Base-by-base conservation (phyloP, 2,888 invertebrate genomes). In the Drosophila fulvimacula region DNA sequence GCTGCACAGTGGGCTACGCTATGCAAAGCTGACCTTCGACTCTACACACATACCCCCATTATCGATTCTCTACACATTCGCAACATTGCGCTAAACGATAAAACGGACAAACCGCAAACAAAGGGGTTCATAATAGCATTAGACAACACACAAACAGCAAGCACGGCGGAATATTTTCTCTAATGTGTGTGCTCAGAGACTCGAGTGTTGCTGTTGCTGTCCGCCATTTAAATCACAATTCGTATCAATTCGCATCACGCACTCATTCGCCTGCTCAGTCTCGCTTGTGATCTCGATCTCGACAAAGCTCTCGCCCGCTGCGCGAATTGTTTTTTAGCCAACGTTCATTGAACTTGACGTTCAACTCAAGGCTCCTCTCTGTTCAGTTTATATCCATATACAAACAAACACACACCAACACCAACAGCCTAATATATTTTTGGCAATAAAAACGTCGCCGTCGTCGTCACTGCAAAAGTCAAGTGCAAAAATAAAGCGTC, bases 401-500 rank as follows among this genome's bases (percentile, higher is more conserved):
- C n/a, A 55, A 34, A 59, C 15, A 59, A 21, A 9, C 21, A 56
- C 10, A 62, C 7, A 42, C 27, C 19, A 19, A 15, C 27, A 46
- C 46, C n/a, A 2, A 48, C 27, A 30, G 1, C 58, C 24, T 44
- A 15, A 66, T 32, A 58, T 38, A 60, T 70, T 83, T 83, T 84
- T 85, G 88, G 83, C 85, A 84, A 85, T 85, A 88, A 84, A 85
- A 76, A 60, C 67, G 51, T 21, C 34, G 34, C 19, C 62, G 76
- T 73, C 76, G 69, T 27, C 65, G 69, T 77, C 68, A 76, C 58
- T 66, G 77, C 65, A 61, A 84, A 88, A 77, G 88, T 83, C 83
- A 84, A 84, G 86, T 88, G 88, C 83, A 88, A 69, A 69, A 79
- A 51, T 78, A 73, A 68, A 69, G 60, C 66, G 63, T 63, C 79